Percentiles rank a stretch among this genome's conserved stretches.
Conservation (phyloP, 1,140 invertebrate genomes). For the Brachionus calyciflorus region DNA sequence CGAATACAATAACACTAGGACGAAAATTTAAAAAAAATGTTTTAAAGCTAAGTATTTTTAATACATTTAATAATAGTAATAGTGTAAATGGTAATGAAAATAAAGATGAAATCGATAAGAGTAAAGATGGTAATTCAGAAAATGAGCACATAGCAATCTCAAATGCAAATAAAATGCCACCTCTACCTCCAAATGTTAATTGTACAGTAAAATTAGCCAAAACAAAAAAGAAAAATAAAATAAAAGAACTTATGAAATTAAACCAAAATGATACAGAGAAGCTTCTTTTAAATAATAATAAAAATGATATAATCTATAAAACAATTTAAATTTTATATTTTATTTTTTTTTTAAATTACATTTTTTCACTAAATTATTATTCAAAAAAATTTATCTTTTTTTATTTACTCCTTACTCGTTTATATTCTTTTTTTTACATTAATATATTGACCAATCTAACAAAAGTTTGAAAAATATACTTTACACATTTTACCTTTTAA, state of each 20-base stretch:
- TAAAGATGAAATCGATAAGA: not conserved
- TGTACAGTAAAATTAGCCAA: not conserved
- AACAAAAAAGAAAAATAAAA: not conserved
- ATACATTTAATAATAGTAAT: not conserved
- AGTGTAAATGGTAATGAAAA: not conserved
- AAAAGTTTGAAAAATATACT: no score
- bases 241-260: not conserved
- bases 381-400: not conserved
- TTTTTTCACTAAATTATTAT: not conserved
- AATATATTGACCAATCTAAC: no score
- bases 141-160: not conserved
- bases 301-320: conserved; percentile 25
- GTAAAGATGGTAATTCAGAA: not conserved
- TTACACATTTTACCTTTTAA: no score
- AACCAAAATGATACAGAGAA: not conserved
- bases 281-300: not conserved
- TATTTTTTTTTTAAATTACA: not conserved
- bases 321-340: not conserved
- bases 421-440: not conserved
- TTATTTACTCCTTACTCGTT: not conserved
- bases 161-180: not conserved
- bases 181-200: not conserved
- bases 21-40: conserved; percentile 41
- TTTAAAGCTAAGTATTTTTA: conserved; percentile 8
- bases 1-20: conserved; percentile 29